A percentile compares a stretch with the other conserved stretches of the same genome.
These are phyloP conservation scores for Zootoca vivipara DNA, from an alignment of 2,113 vertebrate species.

Conservation along the genomic window DNA sequence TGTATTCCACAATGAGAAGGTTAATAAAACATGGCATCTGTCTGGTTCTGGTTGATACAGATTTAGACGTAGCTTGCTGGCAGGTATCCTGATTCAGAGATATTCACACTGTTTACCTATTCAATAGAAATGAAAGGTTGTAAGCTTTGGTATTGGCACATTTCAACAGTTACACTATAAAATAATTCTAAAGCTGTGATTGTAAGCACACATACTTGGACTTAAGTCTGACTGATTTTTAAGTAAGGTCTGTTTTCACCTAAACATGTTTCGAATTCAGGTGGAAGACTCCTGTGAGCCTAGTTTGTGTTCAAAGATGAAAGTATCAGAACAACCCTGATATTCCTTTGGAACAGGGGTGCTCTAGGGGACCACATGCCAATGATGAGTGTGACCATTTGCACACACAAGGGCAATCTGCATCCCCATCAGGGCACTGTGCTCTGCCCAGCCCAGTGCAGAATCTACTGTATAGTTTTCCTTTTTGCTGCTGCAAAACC, in stretches of 20 bases:
- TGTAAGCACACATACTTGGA: neutral
- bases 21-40: slow-evolving; percentile 39
- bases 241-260: neutral
- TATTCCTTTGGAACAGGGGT: neutral
- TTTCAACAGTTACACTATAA: neutral
- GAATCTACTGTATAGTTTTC: too few species aligned
- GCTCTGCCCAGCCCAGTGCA: too few species aligned
- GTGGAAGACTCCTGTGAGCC: neutral
- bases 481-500: too few species aligned
- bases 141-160: neutral
- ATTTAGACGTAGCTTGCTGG: neutral
- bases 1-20: neutral
- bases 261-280: neutral
- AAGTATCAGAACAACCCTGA: neutral
- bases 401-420: too few species aligned
- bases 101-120: slow-evolving; percentile 40
- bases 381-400: too few species aligned
- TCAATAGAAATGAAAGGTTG: slow-evolving; percentile 11
- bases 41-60: neutral
- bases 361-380: too few species aligned
- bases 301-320: neutral
- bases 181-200: neutral
- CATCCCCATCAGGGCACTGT: too few species aligned
- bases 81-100: neutral
- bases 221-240: neutral